Base-by-base conservation (phyloP, 1,140 invertebrate genomes). In the Hyposmocoma kahamanoa region DNA sequence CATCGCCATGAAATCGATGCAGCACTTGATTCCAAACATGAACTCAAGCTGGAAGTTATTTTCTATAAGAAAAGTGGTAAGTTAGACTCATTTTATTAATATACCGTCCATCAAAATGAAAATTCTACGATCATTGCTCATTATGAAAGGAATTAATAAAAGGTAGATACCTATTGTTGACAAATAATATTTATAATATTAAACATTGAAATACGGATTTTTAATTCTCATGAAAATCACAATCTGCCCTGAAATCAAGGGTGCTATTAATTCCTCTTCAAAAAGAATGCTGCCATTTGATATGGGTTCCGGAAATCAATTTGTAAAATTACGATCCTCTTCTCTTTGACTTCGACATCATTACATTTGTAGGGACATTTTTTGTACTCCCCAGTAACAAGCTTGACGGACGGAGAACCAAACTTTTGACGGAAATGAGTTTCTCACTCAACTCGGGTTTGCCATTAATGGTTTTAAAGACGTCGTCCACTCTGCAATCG, bases 51-150 rank as follows among this genome's bases (percentile, higher is more conserved):
- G 44, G 96, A 98, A 88, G 92, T 98, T 50, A 93, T 96, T 61
- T 95, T 98, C 77, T 98, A 98, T 85, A 97, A 96, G 82, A 97
- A 97, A 87, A 94, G 92, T 88, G 95, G 96, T 97, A 85, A 92
- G 91, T 79, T 21, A 5, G 15, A 6, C n/a, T n/a, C n/a, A n/a
- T n/a, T n/a, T n/a, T n/a, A n/a, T n/a, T n/a, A n/a, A n/a, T n/a
- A n/a, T n/a, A n/a, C n/a, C n/a, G n/a, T n/a, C n/a, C n/a, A n/a
- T n/a, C n/a, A n/a, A n/a, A n/a, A n/a, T n/a, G n/a, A n/a, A n/a
- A n/a, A n/a, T n/a, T n/a, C n/a, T n/a, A n/a, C n/a, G n/a, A n/a
- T n/a, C n/a, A n/a, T n/a, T n/a, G n/a, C n/a, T n/a, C n/a, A n/a
- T n/a, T n/a, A n/a, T n/a, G n/a, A n/a, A n/a, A n/a, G n/a, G n/a